Base-by-base conservation (phyloP, 2,113 vertebrate genomes). In the Martes martes region DNA sequence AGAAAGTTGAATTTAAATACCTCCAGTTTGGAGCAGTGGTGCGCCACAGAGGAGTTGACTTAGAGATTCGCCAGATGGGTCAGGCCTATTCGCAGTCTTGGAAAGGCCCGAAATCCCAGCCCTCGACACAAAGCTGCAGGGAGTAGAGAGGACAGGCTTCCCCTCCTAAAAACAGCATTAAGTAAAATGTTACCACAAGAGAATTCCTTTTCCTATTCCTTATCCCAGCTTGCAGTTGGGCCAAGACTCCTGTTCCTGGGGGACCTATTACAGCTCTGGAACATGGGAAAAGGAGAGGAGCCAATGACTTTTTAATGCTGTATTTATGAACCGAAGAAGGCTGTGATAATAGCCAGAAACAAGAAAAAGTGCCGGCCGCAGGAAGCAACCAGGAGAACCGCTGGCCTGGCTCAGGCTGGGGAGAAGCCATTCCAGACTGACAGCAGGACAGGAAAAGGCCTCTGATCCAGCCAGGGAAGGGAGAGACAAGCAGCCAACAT, bases 31-130 rank as follows among this genome's bases (percentile, higher is more conserved):
- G 36, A 73, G 74, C 67, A 36, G 50, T 13, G 61, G 36, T 21
- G 21, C 23, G n/a, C 52, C 14, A 13, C 9, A 45, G 31, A 19
- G 84, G 83, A 18, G 50, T 42, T 76, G 67, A 67, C 94, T 91
- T 80, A 55, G 81, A 89, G 88, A 90, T 96, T 73, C 39, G 28
- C 42, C 84, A 69, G 78, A 36, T 83, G 26, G 84, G 59, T 59
- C 90, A 85, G 87, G 31, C 59, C 91, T 92, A 55, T 95, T 59
- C 85, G 76, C 31, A 55, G 69, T 50, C 57, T 73, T 76, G 36
- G 83, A 91, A 96, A 92, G 90, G 78, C 47, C 78, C 42, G 21
- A 67, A 95, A 78, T 95, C 97, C 61, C 13, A 26, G 78, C 45
- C 45, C 59, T 47, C 59, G 87, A 82, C 18, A 10, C 16, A 65